A percentile compares a stretch with the other conserved stretches of the same genome.
Evolutionary conservation across 2,888 invertebrate species (phyloP).

Genomic region (Crocallis elinguaria): DNA sequence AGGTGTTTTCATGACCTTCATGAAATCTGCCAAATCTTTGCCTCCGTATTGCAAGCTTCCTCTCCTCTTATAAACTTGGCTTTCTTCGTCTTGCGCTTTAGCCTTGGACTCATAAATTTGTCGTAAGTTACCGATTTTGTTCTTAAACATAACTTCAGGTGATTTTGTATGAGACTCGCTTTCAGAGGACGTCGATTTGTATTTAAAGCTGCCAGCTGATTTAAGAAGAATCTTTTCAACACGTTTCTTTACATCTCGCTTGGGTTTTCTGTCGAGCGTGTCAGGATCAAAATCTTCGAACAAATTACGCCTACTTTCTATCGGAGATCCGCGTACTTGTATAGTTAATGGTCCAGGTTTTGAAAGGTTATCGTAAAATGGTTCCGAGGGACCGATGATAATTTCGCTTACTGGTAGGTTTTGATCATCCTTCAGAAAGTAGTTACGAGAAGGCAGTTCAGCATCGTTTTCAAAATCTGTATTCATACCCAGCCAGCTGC

Average conservation of each 20-base stretch:
- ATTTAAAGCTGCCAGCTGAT: conserved; percentile 90
- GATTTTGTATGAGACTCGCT: conserved; percentile 54
- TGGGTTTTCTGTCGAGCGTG: conserved; percentile 91
- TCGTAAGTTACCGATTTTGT: conserved; percentile 89
- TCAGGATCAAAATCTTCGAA: conserved; percentile 93
- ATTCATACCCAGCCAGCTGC: conserved; percentile 75
- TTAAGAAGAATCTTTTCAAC: conserved; percentile 84
- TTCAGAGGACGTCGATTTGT: conserved; percentile 68
- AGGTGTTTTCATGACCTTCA: conserved; percentile 61
- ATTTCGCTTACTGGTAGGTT: conserved; percentile 87
- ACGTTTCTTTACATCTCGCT: conserved; percentile 65
- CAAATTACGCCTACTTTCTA: conserved; percentile 87
- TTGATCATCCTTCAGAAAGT: conserved; percentile 56
- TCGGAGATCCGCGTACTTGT: conserved; percentile 90
- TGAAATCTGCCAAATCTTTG: conserved; percentile 63
- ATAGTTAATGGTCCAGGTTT: conserved; percentile 93
- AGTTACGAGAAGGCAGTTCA: conserved; percentile 52
- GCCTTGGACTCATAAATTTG: conserved; percentile 92
- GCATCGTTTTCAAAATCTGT: conserved; percentile 50
- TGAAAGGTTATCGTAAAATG: conserved; percentile 78
- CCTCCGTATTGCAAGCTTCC: conserved; percentile 66
- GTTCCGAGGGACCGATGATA: conserved; percentile 86
- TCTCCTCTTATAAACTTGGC: conserved; percentile 64
- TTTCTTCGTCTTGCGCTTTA: conserved; percentile 67
- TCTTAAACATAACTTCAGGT: conserved; percentile 73